phyloP scores from a whole-genome alignment of 2,797 vertebrate genomes.

The Phrynocephalus vlangalii region DNA sequence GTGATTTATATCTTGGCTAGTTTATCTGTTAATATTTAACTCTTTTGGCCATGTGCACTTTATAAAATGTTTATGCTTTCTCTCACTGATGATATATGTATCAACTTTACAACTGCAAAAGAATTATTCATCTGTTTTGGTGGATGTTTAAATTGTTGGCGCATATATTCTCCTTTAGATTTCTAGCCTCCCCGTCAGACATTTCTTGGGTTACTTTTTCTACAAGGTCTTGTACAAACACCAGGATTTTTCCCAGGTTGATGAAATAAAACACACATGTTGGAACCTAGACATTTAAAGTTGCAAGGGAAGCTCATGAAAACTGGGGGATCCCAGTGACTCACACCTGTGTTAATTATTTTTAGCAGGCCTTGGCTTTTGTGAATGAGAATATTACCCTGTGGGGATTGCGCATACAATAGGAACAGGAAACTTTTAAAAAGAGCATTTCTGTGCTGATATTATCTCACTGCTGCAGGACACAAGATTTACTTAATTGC shows the following conservation, averaged over 20 bases:
- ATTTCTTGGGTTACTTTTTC: constrained; percentile 8
- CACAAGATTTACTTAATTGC: constrained; percentile 69
- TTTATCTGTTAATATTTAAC: not conserved
- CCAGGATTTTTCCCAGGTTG: not conserved
- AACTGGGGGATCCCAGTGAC: constrained; percentile 70
- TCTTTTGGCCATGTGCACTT: not conserved
- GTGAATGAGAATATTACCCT: constrained; percentile 67
- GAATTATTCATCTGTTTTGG: not conserved
- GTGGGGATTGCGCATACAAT: constrained; percentile 60
- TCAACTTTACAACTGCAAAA: not conserved
- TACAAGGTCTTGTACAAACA: constrained; percentile 7
- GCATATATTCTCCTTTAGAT: not conserved
- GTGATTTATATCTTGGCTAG: not conserved
- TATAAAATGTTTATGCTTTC: too few relatives aligned
- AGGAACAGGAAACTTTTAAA: constrained; percentile 64
- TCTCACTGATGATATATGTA: not conserved
- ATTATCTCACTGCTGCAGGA: constrained; percentile 68
- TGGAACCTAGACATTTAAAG: constrained; percentile 23
- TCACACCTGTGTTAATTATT: constrained; percentile 67
- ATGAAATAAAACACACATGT: constrained; percentile 11
- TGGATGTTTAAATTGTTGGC: not conserved
- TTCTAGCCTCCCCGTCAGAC: not conserved
- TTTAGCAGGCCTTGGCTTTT: constrained; percentile 40
- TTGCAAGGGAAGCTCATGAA: constrained; percentile 45
- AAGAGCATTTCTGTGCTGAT: constrained; percentile 70